A percentile compares a stretch with the other conserved stretches of the same genome.
phyloP scores from a whole-genome alignment of 2,888 invertebrate genomes.

The Drosophila gaucha region DNA sequence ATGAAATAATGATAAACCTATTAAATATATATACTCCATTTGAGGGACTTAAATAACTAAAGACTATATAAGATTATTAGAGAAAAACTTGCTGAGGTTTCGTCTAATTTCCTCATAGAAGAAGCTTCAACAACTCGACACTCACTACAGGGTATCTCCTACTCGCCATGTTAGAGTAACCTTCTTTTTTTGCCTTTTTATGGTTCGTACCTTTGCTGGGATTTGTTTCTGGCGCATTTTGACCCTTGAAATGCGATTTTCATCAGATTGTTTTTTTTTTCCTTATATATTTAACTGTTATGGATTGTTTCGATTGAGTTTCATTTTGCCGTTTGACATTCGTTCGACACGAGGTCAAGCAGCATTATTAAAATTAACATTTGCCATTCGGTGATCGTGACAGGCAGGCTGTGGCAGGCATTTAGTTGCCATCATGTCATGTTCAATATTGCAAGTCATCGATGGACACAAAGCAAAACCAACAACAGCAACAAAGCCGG shows the following conservation, averaged over 20 bases:
- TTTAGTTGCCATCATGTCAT: conserved; percentile 63
- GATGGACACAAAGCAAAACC: conserved; percentile 43
- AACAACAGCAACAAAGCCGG: conserved; percentile 13
- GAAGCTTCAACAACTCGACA: background rate
- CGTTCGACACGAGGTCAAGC: conserved; percentile 22
- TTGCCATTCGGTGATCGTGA: conserved; percentile 44
- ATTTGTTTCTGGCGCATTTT: conserved; percentile 55
- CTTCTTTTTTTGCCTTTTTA: conserved; percentile 30
- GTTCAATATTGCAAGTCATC: conserved; percentile 74
- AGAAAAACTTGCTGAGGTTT: background rate
- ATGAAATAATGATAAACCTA: too few species aligned
- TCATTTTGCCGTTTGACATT: conserved; percentile 8
- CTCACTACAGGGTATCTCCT: background rate
- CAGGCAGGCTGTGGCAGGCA: conserved; percentile 52
- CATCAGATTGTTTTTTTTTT: conserved; percentile 54
- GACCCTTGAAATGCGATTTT: conserved; percentile 77
- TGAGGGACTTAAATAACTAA: too few species aligned
- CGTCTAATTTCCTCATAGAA: background rate
- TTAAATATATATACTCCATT: too few species aligned
- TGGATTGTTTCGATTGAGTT: conserved; percentile 46
- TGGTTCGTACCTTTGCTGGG: conserved; percentile 47
- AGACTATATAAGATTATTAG: background rate
- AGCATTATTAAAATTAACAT: conserved; percentile 73
- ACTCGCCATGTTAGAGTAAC: background rate
- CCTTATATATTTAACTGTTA: conserved; percentile 56